These are phyloP conservation scores for Pseudachorutes palmiensis DNA, from an alignment of 1,140 invertebrate species.

Conservation along the genomic window DNA sequence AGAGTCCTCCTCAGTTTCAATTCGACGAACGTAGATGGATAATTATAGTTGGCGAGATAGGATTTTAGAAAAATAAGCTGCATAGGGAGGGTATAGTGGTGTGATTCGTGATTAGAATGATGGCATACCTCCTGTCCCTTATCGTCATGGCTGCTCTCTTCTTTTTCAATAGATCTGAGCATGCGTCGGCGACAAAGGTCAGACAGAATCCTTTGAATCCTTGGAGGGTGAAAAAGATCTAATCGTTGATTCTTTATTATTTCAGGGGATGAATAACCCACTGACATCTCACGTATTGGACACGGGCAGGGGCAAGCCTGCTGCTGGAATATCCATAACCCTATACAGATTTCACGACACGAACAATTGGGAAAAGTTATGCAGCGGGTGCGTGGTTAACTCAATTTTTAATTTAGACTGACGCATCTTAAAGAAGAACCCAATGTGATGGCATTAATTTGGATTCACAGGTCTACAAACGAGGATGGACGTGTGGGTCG, in stretches of 20 bases:
- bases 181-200: not conserved
- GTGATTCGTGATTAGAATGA: too few relatives aligned
- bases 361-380: conserved; percentile 10
- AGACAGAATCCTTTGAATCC: not conserved
- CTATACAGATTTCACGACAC: conserved; percentile 15
- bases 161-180: not conserved
- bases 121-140: not conserved
- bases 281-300: conserved; percentile 52
- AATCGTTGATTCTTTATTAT: not conserved
- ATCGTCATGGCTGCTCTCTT: not conserved
- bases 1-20: not conserved
- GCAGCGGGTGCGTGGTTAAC: conserved; percentile 17
- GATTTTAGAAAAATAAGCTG: too few relatives aligned
- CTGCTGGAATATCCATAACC: conserved; percentile 1
- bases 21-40: not conserved
- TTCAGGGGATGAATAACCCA: conserved; percentile 42
- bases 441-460: conserved; percentile 2
- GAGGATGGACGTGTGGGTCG: conserved; percentile 55
- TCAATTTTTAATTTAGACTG: not conserved
- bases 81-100: too few relatives aligned
- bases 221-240: not conserved
- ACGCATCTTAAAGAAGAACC: not conserved
- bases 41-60: not conserved
- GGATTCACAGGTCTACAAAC: conserved; percentile 51
- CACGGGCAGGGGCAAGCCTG: conserved; percentile 24